Base-by-base conservation (phyloP, 2,113 vertebrate species). In the Heliornis fulica region DNA sequence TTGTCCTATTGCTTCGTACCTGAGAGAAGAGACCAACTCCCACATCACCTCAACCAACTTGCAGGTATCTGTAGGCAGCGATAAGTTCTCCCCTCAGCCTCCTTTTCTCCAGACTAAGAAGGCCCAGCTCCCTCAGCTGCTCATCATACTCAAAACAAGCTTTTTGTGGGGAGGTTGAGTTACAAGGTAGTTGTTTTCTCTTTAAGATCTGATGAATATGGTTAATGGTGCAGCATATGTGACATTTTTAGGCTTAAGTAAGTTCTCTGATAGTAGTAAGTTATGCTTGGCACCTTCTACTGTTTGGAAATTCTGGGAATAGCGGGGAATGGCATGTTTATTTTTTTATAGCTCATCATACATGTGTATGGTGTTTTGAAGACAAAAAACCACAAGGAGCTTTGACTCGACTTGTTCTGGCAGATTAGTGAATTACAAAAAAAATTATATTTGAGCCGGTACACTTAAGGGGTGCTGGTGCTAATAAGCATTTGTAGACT, bases 81-180 rank as follows among this genome's bases (percentile, higher is more conserved):
- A n/a, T n/a, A n/a, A n/a, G n/a, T n/a, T n/a, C n/a, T n/a, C n/a
- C n/a, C n/a, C n/a, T n/a, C n/a, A n/a, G n/a, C n/a, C n/a, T n/a
- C n/a, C n/a, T n/a, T n/a, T n/a, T n/a, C n/a, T n/a, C n/a, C n/a
- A n/a, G n/a, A n/a, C n/a, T n/a, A n/a, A n/a, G n/a, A n/a, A n/a
- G n/a, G n/a, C n/a, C n/a, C n/a, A n/a, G n/a, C n/a, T n/a, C n/a
- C n/a, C n/a, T n/a, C n/a, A n/a, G n/a, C n/a, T n/a, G n/a, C n/a
- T n/a, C n/a, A n/a, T n/a, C n/a, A n/a, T 68, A 74, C 68, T 48
- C 65, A 60, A 53, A 84, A 7, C 17, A 56, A 72, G 25, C 36
- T 83, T 69, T 29, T 36, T 0, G 10, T 0, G 11, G 3, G 7
- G 2, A 3, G 20, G 50, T 45, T 23, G 15, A 60, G 19, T 80